A percentile compares a stretch with the other conserved stretches of the same genome.
phyloP scores from a whole-genome alignment of 1,140 invertebrate species.

The Leptonema lineaticorne region DNA sequence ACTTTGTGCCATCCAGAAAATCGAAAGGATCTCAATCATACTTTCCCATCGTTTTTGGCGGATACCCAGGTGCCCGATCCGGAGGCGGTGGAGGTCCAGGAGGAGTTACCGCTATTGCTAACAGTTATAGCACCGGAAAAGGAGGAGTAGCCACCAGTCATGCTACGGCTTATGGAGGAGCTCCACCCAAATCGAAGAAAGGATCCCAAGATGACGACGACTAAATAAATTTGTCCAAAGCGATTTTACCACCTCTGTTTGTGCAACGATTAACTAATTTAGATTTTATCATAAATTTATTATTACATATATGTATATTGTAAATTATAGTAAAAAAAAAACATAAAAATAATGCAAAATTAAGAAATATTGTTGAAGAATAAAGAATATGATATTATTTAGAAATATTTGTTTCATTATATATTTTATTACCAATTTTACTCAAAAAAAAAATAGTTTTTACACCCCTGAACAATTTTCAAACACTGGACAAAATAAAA shows the following conservation, averaged over 20 bases:
- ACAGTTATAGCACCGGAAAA: conserved; percentile 67
- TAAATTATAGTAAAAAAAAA: conserved; percentile 36
- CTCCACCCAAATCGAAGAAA: conserved; percentile 23
- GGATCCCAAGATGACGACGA: conserved; percentile 17
- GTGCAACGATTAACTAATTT: conserved; percentile 11
- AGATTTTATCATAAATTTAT: conserved; percentile 32
- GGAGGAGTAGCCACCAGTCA: conserved; percentile 68
- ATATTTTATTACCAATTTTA: no score
- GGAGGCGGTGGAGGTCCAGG: conserved; percentile 50
- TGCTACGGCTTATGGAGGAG: conserved; percentile 65
- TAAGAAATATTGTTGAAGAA: conserved; percentile 31
- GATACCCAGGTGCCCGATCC: conserved; percentile 47
- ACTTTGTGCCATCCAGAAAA: conserved; percentile 40
- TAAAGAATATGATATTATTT: conserved; percentile 27
- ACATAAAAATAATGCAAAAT: conserved; percentile 17
- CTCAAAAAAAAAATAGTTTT: no score
- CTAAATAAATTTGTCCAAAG: conserved; percentile 24
- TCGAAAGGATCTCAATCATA: conserved; percentile 51
- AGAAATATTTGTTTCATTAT: conserved; percentile 13
- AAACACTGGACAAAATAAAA: no score
- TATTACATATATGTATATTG: conserved; percentile 38
- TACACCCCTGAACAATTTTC: no score
- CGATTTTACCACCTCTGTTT: conserved; percentile 27
- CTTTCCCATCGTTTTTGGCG: conserved; percentile 64
- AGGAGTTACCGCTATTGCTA: conserved; percentile 64